Conservation (phyloP, 2,888 invertebrate species). For the Sisyra nigra region DNA sequence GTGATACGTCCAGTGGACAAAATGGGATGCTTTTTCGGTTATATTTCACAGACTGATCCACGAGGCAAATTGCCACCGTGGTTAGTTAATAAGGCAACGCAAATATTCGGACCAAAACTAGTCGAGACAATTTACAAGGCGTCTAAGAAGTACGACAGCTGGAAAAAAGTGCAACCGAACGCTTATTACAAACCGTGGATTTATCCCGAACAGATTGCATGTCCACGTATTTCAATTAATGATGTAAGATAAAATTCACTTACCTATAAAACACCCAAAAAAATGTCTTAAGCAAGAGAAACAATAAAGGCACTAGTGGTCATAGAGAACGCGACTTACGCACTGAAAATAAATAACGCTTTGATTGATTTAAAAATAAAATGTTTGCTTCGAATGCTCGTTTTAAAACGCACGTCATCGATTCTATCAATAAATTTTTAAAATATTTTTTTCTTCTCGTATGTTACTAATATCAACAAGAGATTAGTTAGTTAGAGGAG, state of each 20-base stretch:
- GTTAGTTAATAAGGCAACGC: constrained; percentile 77
- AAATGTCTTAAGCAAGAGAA: no score
- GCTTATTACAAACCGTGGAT: constrained; percentile 77
- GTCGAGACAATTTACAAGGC: constrained; percentile 71
- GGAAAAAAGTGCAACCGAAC: constrained; percentile 60
- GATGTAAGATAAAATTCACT: constrained; percentile 37
- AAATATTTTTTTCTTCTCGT: no score
- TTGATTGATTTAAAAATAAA: no score
- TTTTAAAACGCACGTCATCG: no score
- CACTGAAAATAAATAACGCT: no score
- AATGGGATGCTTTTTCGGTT: constrained; percentile 63
- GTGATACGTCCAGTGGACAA: constrained; percentile 42
- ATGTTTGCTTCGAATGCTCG: no score
- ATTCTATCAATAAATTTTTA: no score
- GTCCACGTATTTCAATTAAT: constrained; percentile 49
- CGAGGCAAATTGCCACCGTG: constrained; percentile 75
- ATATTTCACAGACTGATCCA: constrained; percentile 81
- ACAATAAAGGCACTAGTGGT: no score
- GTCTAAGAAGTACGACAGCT: constrained; percentile 59
- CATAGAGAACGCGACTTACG: no score
- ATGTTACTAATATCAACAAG: no score
- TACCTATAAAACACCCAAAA: no score
- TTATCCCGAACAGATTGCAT: constrained; percentile 65
- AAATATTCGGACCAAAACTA: constrained; percentile 74
- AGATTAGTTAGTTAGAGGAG: no score